phyloP scores from a whole-genome alignment of 2,113 vertebrate species.

The Mandrillus leucophaeus region DNA sequence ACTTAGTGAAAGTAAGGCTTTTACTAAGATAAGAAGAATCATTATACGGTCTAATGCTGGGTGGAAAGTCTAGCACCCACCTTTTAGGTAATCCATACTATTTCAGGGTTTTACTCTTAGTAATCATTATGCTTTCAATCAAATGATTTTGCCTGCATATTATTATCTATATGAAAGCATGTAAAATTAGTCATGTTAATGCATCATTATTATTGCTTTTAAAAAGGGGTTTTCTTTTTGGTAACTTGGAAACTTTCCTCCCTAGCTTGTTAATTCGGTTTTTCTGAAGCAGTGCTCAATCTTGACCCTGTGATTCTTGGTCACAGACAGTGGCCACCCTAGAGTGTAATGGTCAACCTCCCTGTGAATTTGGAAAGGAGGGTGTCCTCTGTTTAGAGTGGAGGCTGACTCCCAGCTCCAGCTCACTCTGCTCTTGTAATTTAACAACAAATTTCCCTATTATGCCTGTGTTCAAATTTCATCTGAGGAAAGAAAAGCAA shows the following conservation, averaged over 20 bases:
- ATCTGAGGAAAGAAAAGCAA: slow-evolving; percentile 67
- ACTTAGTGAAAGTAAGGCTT: background rate
- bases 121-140: background rate
- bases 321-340: background rate
- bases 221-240: background rate
- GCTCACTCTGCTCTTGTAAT: background rate
- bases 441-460: slow-evolving; percentile 50
- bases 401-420: background rate
- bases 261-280: background rate
- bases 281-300: background rate
- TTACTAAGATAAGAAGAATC: background rate
- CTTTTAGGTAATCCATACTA: background rate
- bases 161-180: background rate
- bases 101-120: background rate
- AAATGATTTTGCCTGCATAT: background rate
- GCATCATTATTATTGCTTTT: background rate
- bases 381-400: background rate
- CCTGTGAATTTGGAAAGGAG: background rate
- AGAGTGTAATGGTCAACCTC: background rate
- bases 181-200: background rate
- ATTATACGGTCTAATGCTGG: background rate
- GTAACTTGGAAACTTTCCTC: background rate
- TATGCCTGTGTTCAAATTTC: slow-evolving; percentile 70
- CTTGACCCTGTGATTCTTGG: background rate
- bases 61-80: background rate